A percentile compares a stretch with the other conserved stretches of the same genome.
Evolutionary conservation across 2,888 invertebrate genomes (phyloP).

Genomic region (Ochropleura plecta): DNA sequence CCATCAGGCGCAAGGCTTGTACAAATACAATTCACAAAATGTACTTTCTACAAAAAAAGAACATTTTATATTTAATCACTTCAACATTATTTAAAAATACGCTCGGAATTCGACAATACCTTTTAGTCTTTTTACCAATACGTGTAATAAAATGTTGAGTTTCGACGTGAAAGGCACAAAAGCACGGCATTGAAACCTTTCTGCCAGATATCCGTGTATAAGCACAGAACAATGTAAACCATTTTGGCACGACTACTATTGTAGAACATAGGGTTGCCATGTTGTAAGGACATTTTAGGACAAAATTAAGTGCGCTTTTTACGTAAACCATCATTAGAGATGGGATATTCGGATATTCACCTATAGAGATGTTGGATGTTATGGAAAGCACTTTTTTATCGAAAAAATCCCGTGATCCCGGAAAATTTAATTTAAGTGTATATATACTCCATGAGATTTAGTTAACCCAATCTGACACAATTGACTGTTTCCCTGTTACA

Average conservation of each 20-base stretch:
- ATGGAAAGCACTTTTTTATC: too few relatives aligned
- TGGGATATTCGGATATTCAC: too few relatives aligned
- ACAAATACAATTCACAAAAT: neutral
- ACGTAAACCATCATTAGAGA: neutral
- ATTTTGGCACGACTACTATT: conserved; percentile 52
- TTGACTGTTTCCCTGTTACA: too few relatives aligned
- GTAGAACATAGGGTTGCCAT: conserved; percentile 36
- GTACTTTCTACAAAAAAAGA: neutral
- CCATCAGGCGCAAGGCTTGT: neutral
- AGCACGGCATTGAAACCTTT: conserved; percentile 48
- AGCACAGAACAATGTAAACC: conserved; percentile 36
- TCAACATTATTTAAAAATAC: conserved; percentile 8
- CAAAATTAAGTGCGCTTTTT: neutral
- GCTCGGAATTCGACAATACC: conserved; percentile 7
- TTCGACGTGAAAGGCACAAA: conserved; percentile 24
- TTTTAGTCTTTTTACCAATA: conserved; percentile 22
- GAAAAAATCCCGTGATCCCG: too few relatives aligned
- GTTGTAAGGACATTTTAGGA: conserved; percentile 7
- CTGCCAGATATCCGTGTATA: conserved; percentile 35
- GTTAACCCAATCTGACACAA: too few relatives aligned
- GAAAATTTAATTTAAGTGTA: too few relatives aligned
- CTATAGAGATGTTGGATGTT: too few relatives aligned
- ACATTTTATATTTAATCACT: conserved; percentile 1
- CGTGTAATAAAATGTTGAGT: conserved; percentile 29
- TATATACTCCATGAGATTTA: too few relatives aligned